Base-by-base conservation (phyloP, 1,140 invertebrate genomes). In the Polypedilum vanderplanki region DNA sequence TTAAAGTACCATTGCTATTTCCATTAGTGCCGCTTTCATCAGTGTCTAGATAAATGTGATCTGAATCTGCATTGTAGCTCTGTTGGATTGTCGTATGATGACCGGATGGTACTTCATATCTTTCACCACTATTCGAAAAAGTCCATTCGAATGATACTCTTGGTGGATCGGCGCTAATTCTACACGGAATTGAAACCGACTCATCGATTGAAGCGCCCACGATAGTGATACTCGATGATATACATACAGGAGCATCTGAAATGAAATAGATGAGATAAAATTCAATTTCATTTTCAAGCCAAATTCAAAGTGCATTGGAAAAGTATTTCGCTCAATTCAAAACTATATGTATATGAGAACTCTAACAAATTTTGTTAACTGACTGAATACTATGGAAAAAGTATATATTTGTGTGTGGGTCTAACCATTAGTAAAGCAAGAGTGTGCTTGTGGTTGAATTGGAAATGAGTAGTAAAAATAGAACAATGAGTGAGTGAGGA, bases 111-210 rank as follows among this genome's bases (percentile, higher is more conserved):
- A 93, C 90, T 79, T 93, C 90, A 75, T 93, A 89, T 79, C 90
- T 92, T 80, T 93, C 91, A 0, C 91, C 91, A 77, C 92, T 94
- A 80, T 92, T 93, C 79, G 94, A 95, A 83, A 95, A 94, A 78
- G 93, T 91, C 93, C 93, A 96, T 73, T 91, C 87, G 80, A 96
- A 95, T 73, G 88, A 89, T 33, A 94, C 90, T 78, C 94, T 92
- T 70, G 86, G 86, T 0, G 93, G 93, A 81, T 95, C 93, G 7
- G 94, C 92, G 24, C 92, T 90, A 22, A 96, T 92, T 57, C 91
- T 90, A 80, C 94, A 96, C 1, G 90, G 87, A 73, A 96, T 90
- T 76, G 89, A 88, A 8, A 94, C 86, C 0, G 88, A 87, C 81
- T 96, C 94, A 79, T 93, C 91, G 75, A 94, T 82, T 17, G 93